phyloP scores from a whole-genome alignment of 2,797 vertebrate genomes.

The Aulostomus chinensis region DNA sequence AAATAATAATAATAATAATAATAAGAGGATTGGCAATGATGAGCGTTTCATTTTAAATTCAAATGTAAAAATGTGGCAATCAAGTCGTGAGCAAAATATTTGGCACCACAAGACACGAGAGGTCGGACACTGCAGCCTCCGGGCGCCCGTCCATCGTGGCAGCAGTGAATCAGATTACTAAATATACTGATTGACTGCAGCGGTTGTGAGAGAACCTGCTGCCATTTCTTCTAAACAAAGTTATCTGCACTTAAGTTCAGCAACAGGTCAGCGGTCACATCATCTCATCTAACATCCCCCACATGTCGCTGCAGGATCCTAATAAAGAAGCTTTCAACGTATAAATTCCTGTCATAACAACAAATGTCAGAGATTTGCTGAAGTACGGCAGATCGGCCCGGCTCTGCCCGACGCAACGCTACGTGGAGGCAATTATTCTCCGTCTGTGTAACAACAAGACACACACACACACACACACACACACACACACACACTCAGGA shows the following conservation, averaged over 20 bases:
- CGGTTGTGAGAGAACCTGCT: conserved; percentile 53
- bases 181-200: conserved; percentile 71
- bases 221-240: conserved; percentile 62
- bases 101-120: conserved; percentile 5
- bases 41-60: conserved; percentile 20
- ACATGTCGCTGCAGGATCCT: conserved; percentile 19
- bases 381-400: conserved; percentile 11
- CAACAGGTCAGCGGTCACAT: conserved; percentile 64
- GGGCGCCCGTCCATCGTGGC: conserved; percentile 51
- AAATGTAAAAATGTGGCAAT: conserved; percentile 19
- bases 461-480: no score
- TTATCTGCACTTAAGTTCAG: conserved; percentile 64
- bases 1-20: neutral
- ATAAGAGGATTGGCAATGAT: conserved; percentile 2
- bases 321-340: conserved; percentile 56
- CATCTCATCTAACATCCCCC: conserved; percentile 38
- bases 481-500: no score
- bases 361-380: conserved; percentile 36
- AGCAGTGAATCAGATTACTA: conserved; percentile 74
- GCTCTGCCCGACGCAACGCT: conserved; percentile 17
- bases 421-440: conserved; percentile 33
- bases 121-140: conserved; percentile 38
- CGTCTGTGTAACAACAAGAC: neutral
- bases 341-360: conserved; percentile 52
- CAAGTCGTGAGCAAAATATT: conserved; percentile 24